These are phyloP conservation scores for Drosophila watanabei DNA, from an alignment of 1,140 invertebrate genomes.

Conservation along the genomic window DNA sequence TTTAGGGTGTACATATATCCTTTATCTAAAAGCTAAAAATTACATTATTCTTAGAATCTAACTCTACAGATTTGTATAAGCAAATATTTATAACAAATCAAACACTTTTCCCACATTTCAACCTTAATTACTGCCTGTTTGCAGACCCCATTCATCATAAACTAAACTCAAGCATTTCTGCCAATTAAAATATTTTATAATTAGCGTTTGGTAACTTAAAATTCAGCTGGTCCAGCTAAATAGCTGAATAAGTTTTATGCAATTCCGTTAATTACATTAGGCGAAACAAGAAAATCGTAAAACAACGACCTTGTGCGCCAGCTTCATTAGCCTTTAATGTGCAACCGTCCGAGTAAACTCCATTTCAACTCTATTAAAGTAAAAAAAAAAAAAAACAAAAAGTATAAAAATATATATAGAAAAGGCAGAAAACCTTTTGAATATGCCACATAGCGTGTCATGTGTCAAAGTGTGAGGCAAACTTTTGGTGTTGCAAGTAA, in stretches of 20 bases:
- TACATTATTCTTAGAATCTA: too few relatives aligned
- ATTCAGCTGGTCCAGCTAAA: slow-evolving; percentile 1
- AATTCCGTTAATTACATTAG: slow-evolving; percentile 43
- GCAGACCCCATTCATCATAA: slow-evolving; percentile 16
- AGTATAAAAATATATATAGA: neutral
- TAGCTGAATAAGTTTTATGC: slow-evolving; percentile 12
- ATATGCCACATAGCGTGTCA: slow-evolving; percentile 68
- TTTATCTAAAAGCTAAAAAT: neutral
- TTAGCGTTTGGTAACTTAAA: slow-evolving; percentile 10
- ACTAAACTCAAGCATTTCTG: slow-evolving; percentile 6
- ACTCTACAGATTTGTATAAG: too few relatives aligned
- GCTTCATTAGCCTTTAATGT: slow-evolving; percentile 30
- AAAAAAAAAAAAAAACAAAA: slow-evolving; percentile 15
- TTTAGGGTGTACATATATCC: too few relatives aligned
- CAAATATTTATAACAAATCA: neutral
- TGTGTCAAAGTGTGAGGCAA: slow-evolving; percentile 69
- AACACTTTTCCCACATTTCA: slow-evolving; percentile 1
- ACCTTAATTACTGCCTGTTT: slow-evolving; percentile 2
- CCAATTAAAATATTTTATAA: slow-evolving; percentile 21
- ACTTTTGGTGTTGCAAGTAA: slow-evolving; percentile 27
- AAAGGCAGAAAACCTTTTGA: slow-evolving; percentile 35
- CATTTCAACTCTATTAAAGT: slow-evolving; percentile 27
- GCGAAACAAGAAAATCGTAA: slow-evolving; percentile 27
- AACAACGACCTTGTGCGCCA: slow-evolving; percentile 29
- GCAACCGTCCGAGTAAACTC: slow-evolving; percentile 36